These are phyloP conservation scores for Drosophila recens DNA, from an alignment of 2,888 invertebrate species.

Conservation along the genomic window DNA sequence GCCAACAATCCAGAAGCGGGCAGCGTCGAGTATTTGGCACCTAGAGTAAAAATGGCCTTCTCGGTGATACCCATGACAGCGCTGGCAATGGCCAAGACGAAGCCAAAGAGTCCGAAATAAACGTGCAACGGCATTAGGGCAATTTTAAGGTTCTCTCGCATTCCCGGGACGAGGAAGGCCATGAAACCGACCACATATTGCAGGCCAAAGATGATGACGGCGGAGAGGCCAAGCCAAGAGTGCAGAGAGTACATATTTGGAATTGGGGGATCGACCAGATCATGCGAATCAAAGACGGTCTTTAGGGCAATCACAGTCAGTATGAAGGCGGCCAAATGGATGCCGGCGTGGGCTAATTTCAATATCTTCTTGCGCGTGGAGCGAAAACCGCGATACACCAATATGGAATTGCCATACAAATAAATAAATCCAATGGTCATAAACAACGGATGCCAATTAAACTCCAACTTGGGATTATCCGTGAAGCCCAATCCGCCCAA, in stretches of 20 bases:
- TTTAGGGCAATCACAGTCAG: slow-evolving; percentile 90
- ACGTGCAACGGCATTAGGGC: slow-evolving; percentile 91
- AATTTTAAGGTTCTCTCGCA: slow-evolving; percentile 87
- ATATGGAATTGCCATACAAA: slow-evolving; percentile 92
- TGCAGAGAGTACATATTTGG: slow-evolving; percentile 92
- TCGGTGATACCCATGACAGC: slow-evolving; percentile 92
- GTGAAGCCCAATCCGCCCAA: slow-evolving; percentile 89
- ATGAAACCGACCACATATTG: slow-evolving; percentile 92
- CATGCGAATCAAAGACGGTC: slow-evolving; percentile 94
- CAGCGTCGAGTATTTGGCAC: slow-evolving; percentile 84
- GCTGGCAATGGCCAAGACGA: slow-evolving; percentile 89
- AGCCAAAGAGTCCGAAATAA: slow-evolving; percentile 91
- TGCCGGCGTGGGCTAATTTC: slow-evolving; percentile 90
- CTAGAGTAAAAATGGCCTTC: slow-evolving; percentile 88
- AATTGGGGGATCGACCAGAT: slow-evolving; percentile 86
- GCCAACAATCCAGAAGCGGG: slow-evolving; percentile 88
- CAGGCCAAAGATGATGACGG: slow-evolving; percentile 89
- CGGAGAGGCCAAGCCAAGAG: slow-evolving; percentile 92
- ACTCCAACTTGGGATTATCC: slow-evolving; percentile 88
- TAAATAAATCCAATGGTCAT: slow-evolving; percentile 94
- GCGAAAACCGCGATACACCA: slow-evolving; percentile 92
- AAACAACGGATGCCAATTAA: slow-evolving; percentile 95
- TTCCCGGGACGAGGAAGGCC: slow-evolving; percentile 91
- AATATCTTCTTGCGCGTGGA: slow-evolving; percentile 90
- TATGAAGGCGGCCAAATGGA: slow-evolving; percentile 89